Evolutionary conservation across 2,888 invertebrate species (phyloP), one percentile per base, ranked within the genome.

Genomic region (Anorthoa munda): DNA sequence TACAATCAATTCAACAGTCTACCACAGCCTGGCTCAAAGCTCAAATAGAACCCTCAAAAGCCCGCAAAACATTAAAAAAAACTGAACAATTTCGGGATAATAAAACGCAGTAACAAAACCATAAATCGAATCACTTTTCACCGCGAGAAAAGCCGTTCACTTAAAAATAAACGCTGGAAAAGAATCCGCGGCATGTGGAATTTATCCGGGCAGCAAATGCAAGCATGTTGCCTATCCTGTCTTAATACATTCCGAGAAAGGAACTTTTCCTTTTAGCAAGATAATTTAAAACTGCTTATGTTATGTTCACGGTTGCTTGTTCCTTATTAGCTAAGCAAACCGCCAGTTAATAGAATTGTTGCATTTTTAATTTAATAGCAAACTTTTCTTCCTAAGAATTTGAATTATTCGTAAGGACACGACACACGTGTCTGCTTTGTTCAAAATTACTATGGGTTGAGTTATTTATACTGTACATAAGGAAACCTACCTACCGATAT

Each of bases 221-320:
- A 55, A 56, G 61, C 67, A 68, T 71, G 71, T 77, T 72, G 56
- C 75, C 73, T 68, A 61, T 63, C 75, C 81, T 58, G 73, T 77
- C 71, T 66, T 73, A 55, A 77, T 73, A 68, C 68, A 74, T 85
- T 83, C 81, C 66, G 18, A 74, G 85, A 80, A 68, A 53, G 31
- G 73, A 82, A 75, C 77, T 82, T 79, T 85, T 78, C 58, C 85
- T 84, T 73, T 63, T 51, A 82, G 39, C 58, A 56, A 80, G 73
- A 70, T 74, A 53, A 53, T 77, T 75, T 77, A 46, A 72, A 79
- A 77, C 71, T 58, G 31, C 72, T 64, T 66, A 64, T 50, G 64
- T 61, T 67, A 68, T 68, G 61, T 58, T 74, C n/a, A 11, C 56
- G 65, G 60, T 64, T 68, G 56, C 17, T 76, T 50, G 73, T 21